phyloP scores from a whole-genome alignment of 2,888 invertebrate genomes.

The Ptychoptera contaminata region DNA sequence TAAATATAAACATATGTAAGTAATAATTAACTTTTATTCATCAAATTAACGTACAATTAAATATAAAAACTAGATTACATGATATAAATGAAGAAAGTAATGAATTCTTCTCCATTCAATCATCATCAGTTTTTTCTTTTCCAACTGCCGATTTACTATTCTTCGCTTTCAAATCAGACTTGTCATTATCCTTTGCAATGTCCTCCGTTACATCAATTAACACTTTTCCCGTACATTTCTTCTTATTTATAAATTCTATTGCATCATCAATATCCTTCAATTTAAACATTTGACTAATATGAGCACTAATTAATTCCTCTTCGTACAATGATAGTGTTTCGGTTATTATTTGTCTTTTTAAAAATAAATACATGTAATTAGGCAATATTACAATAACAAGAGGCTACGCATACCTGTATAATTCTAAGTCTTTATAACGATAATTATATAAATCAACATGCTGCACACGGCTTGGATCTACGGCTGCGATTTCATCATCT shows the following conservation, averaged over 20 bases:
- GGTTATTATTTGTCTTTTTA: constrained; percentile 30
- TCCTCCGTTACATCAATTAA: constrained; percentile 24
- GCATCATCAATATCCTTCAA: constrained; percentile 44
- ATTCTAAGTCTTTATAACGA: constrained; percentile 32
- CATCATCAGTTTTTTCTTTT: too few species aligned
- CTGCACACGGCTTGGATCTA: constrained; percentile 29
- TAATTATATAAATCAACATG: constrained; percentile 36
- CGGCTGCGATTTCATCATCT: constrained; percentile 26
- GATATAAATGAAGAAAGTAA: too few species aligned
- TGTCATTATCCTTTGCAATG: too few species aligned
- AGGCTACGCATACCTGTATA: constrained; percentile 25
- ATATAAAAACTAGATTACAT: too few species aligned
- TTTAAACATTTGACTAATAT: constrained; percentile 36
- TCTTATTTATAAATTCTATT: constrained; percentile 36
- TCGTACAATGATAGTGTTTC: constrained; percentile 44
- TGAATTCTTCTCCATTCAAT: too few species aligned
- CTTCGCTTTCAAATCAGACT: too few species aligned
- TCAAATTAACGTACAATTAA: too few species aligned
- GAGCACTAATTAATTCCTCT: constrained; percentile 43
- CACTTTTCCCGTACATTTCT: constrained; percentile 46
- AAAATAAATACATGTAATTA: too few species aligned
- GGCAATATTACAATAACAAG: too few species aligned
- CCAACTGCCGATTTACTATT: too few species aligned
- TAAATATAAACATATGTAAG: too few species aligned
- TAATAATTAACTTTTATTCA: too few species aligned